These are phyloP conservation scores for Teleogryllus oceanicus DNA, from an alignment of 2,888 invertebrate genomes.

Conservation along the genomic window DNA sequence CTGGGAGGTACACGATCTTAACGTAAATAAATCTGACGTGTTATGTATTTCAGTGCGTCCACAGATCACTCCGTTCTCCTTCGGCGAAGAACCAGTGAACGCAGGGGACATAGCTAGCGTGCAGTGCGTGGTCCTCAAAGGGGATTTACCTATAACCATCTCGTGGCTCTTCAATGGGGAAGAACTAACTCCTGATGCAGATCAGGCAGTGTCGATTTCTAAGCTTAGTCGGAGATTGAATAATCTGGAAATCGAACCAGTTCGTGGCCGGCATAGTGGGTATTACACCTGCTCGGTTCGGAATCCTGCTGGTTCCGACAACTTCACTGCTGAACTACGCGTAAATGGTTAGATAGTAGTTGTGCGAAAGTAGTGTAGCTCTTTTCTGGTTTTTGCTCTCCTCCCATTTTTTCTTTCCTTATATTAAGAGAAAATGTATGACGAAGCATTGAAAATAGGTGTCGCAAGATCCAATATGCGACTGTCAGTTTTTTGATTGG, in stretches of 20 bases:
- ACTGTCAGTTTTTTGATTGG: no score
- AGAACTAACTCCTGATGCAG: slow-evolving; percentile 40
- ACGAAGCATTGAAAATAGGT: no score
- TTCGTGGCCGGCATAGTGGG: slow-evolving; percentile 58
- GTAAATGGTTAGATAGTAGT: slow-evolving; percentile 41
- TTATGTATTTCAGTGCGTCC: slow-evolving; percentile 58
- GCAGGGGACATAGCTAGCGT: slow-evolving; percentile 41
- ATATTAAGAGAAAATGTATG: no score
- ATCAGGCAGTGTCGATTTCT: slow-evolving; percentile 53
- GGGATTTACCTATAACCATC: no score
- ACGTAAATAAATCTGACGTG: no score
- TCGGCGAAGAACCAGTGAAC: slow-evolving; percentile 55
- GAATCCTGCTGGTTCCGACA: slow-evolving; percentile 67
- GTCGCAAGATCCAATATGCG: no score
- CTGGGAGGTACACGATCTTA: no score
- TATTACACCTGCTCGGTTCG: slow-evolving; percentile 72
- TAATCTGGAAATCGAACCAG: slow-evolving; percentile 57
- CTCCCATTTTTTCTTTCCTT: no score
- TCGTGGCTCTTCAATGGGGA: slow-evolving; percentile 63
- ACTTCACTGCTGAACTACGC: slow-evolving; percentile 38
- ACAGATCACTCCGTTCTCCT: slow-evolving; percentile 59
- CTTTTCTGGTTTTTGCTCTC: no score
- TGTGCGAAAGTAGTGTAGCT: no score
- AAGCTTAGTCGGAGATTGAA: slow-evolving; percentile 60
- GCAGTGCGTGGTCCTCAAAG: no score